Evolutionary conservation across 2,113 vertebrate species (phyloP).

Genomic region (Spheniscus mendiculus): DNA sequence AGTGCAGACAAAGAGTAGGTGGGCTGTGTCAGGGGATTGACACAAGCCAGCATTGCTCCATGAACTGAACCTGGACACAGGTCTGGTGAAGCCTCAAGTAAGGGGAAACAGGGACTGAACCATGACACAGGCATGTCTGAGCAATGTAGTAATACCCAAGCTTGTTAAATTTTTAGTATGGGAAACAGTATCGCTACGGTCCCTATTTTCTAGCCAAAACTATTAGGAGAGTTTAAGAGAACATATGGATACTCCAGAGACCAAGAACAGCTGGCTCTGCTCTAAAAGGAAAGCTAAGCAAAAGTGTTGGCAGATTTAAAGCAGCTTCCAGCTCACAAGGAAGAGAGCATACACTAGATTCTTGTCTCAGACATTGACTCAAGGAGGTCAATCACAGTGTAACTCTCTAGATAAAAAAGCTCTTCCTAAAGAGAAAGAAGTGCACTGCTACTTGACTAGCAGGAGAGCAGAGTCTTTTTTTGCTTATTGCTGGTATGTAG

Average conservation of each 20-base stretch:
- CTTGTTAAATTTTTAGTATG: neutral
- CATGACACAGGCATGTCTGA: neutral
- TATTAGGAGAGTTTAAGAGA: neutral
- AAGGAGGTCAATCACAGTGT: neutral
- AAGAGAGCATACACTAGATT: neutral
- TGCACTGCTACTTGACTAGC: neutral
- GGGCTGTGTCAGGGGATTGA: neutral
- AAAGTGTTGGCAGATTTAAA: constrained; percentile 36
- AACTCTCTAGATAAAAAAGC: neutral
- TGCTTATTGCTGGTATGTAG: neutral
- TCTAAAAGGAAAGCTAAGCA: constrained; percentile 19
- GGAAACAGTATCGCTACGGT: neutral
- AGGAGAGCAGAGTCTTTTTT: neutral
- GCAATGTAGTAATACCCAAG: neutral
- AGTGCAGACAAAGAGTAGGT: neutral
- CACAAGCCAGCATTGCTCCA: neutral
- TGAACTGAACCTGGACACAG: neutral
- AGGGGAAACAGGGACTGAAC: neutral
- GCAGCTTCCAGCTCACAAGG: neutral
- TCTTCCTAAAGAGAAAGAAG: neutral
- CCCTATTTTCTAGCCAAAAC: neutral
- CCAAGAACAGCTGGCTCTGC: constrained; percentile 7
- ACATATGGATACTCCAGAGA: neutral
- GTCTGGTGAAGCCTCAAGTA: neutral
- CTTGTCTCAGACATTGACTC: neutral